A percentile compares a stretch with the other conserved stretches of the same genome.
Evolutionary conservation across 2,797 vertebrate genomes (phyloP).

Genomic region (Mormyrus hasselquistii): DNA sequence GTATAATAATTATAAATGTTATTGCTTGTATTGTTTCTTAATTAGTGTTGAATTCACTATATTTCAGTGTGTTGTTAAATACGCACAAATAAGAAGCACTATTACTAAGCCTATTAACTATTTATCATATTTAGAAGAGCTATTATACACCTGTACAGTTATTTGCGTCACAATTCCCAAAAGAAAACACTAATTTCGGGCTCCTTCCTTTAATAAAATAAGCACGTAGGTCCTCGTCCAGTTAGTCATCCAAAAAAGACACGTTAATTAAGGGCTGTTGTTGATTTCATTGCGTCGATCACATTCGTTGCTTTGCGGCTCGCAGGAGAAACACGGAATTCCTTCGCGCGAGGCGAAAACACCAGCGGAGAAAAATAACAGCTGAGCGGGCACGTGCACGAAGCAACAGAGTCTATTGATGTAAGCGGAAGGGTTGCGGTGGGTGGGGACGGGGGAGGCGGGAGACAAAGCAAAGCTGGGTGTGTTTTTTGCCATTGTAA

Average conservation of each 20-base stretch:
- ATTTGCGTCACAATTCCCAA: neutral
- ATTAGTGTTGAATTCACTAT: neutral
- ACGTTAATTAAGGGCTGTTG: neutral
- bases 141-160: neutral
- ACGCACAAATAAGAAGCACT: neutral
- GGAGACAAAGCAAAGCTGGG: neutral
- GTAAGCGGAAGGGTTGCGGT: neutral
- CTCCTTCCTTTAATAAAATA: neutral
- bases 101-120: neutral
- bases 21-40: neutral
- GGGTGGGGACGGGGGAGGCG: neutral
- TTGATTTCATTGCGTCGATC: neutral
- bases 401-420: neutral
- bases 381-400: neutral
- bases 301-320: neutral
- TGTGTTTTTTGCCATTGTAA: neutral
- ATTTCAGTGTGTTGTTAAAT: neutral
- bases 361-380: neutral
- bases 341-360: neutral
- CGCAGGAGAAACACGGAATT: neutral
- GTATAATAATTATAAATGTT: neutral
- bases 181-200: neutral
- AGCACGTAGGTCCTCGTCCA: neutral
- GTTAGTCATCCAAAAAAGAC: neutral
- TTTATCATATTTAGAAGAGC: neutral